A percentile compares a stretch with the other conserved stretches of the same genome.
Evolutionary conservation across 2,888 invertebrate species (phyloP).

Genomic region (Platycheirus rosarum): DNA sequence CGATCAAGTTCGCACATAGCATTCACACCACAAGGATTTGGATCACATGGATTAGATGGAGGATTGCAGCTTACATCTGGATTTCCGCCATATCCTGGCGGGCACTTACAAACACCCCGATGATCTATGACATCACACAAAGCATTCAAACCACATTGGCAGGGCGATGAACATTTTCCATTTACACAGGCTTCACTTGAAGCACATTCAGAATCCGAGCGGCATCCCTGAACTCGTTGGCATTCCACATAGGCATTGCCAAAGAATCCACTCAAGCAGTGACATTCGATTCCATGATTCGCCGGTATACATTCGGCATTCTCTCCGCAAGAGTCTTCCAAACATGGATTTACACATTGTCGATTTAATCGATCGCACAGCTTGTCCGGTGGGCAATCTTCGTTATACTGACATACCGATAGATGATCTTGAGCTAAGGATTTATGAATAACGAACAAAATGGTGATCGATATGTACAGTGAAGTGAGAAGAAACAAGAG

Average conservation of each 20-base stretch:
- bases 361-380: slow-evolving; percentile 93
- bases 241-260: slow-evolving; percentile 92
- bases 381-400: slow-evolving; percentile 94
- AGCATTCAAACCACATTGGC: slow-evolving; percentile 90
- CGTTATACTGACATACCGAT: slow-evolving; percentile 93
- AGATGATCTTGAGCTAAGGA: slow-evolving; percentile 82
- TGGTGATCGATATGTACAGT: slow-evolving; percentile 77
- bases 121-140: slow-evolving; percentile 92
- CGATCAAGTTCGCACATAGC: slow-evolving; percentile 93
- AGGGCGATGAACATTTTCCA: slow-evolving; percentile 89
- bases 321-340: slow-evolving; percentile 90
- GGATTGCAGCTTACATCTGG: slow-evolving; percentile 88
- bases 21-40: slow-evolving; percentile 93
- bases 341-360: slow-evolving; percentile 92
- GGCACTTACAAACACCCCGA: slow-evolving; percentile 91
- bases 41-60: slow-evolving; percentile 90
- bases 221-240: slow-evolving; percentile 87
- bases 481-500: slow-evolving; percentile 42
- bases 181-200: slow-evolving; percentile 90
- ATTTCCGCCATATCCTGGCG: slow-evolving; percentile 91
- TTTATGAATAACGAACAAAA: slow-evolving; percentile 32
- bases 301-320: slow-evolving; percentile 90
- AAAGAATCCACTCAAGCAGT: slow-evolving; percentile 88
- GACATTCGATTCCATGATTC: slow-evolving; percentile 90
- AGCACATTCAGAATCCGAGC: slow-evolving; percentile 88